Evolutionary conservation across 2,797 vertebrate species (phyloP).

Genomic region (Sparidentex hasta): DNA sequence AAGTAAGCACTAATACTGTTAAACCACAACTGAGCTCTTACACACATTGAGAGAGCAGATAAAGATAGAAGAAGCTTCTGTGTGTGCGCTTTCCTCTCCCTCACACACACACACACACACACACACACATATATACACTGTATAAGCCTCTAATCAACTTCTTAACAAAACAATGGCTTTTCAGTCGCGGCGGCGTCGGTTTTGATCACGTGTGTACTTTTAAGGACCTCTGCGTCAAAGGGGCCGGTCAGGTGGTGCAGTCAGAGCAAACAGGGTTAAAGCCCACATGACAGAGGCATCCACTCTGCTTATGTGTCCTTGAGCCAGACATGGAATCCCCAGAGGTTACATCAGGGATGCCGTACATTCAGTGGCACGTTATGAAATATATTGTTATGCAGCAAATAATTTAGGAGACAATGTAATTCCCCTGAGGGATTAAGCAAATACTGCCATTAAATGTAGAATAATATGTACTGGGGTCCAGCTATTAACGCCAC

Average conservation of each 20-base stretch:
- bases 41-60: slow-evolving; percentile 68
- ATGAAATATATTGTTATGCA: neutral
- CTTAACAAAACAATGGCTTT: slow-evolving; percentile 19
- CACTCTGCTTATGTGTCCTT: slow-evolving; percentile 27
- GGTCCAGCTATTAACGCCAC: neutral
- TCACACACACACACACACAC: neutral
- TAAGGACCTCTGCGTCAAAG: slow-evolving; percentile 36
- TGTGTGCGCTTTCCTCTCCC: slow-evolving; percentile 5
- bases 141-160: slow-evolving; percentile 33
- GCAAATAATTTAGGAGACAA: neutral
- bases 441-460: slow-evolving; percentile 6
- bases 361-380: neutral
- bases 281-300: slow-evolving; percentile 26
- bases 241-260: slow-evolving; percentile 38
- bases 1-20: slow-evolving; percentile 82
- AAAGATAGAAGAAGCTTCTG: slow-evolving; percentile 67
- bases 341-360: slow-evolving; percentile 8
- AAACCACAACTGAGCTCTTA: slow-evolving; percentile 80
- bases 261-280: slow-evolving; percentile 41
- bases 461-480: neutral
- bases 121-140: slow-evolving; percentile 3
- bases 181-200: slow-evolving; percentile 36
- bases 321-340: slow-evolving; percentile 18
- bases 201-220: slow-evolving; percentile 42
- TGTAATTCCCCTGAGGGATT: neutral